Evolutionary conservation across 2,113 vertebrate species (phyloP), one percentile per base, ranked within the genome.

Genomic region (Bos taurus): DNA sequence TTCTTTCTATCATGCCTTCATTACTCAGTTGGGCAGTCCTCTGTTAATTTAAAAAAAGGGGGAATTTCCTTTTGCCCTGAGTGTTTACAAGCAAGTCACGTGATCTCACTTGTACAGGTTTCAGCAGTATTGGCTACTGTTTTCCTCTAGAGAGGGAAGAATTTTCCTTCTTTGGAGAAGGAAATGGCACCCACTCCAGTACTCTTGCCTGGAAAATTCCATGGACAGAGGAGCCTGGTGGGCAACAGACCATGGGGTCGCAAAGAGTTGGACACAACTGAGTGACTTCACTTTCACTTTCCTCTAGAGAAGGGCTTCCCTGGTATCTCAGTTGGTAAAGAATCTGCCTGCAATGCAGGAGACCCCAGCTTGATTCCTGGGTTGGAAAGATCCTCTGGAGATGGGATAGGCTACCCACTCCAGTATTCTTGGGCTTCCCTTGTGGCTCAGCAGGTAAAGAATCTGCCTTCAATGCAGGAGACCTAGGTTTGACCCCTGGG

Each of bases 391-490:
- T 9, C 62, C 33, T n/a, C 33, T 67, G 62, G 33, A 67, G 33
- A n/a, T 0, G 62, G 62, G 33, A n/a, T 17, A 67, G 62, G 62
- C 62, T n/a, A 19, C 62, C 33, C 62, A 67, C 33, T n/a, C 16
- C 62, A 64, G 62, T 64, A 17, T 64, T 17, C 33, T 7, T 67
- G 17, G 64, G 64, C 17, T 36, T 67, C 64, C 64, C 64, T n/a
- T 2, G 8, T 67, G 17, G 33, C 8, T 21, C 33, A 36, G 33
- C 17, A 4, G 16, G 33, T n/a, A n/a, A 67, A 67, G 33, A 36
- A 67, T 67, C 17, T 67, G 33, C 64, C 33, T 21, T 10, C n/a
- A 5, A 21, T 21, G 17, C 0, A 0, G 64, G n/a, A 36, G n/a
- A 21, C 17, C 64, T 11, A 2, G 64, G n/a, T 71, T 36, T 10